Conservation (phyloP, 2,113 vertebrate genomes). For the Charadrius vociferus region DNA sequence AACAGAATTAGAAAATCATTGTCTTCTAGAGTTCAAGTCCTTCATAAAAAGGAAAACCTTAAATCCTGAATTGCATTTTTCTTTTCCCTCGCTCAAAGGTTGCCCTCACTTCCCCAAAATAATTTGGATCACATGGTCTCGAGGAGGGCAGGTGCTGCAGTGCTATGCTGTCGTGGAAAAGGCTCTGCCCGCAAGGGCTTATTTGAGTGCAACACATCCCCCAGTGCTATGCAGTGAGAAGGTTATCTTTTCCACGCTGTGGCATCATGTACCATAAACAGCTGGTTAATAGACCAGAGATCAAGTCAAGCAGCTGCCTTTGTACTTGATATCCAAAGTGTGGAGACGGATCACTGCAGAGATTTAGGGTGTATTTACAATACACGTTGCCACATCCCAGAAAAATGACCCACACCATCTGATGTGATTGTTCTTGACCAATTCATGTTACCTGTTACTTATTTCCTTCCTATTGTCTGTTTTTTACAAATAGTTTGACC, state of each 20-base stretch:
- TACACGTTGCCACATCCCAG: background rate
- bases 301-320: background rate
- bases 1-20: background rate
- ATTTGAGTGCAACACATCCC: background rate
- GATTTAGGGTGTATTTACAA: background rate
- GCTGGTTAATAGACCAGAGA: background rate
- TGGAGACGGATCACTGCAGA: background rate
- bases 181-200: background rate
- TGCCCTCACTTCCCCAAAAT: background rate
- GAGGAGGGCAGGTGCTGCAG: background rate
- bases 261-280: background rate
- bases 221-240: rapidly evolving
- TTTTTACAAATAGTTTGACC: background rate
- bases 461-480: background rate
- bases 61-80: background rate
- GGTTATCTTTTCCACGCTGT: background rate
- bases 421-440: background rate
- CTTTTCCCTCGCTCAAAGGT: background rate
- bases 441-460: background rate
- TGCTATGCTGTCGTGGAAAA: background rate
- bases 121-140: background rate
- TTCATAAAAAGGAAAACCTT: background rate
- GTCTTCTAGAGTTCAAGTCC: background rate
- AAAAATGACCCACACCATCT: background rate
- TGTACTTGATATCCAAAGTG: background rate